Base-by-base conservation (phyloP, 1,140 invertebrate species). In the Pseudomyrmex cubaensis region DNA sequence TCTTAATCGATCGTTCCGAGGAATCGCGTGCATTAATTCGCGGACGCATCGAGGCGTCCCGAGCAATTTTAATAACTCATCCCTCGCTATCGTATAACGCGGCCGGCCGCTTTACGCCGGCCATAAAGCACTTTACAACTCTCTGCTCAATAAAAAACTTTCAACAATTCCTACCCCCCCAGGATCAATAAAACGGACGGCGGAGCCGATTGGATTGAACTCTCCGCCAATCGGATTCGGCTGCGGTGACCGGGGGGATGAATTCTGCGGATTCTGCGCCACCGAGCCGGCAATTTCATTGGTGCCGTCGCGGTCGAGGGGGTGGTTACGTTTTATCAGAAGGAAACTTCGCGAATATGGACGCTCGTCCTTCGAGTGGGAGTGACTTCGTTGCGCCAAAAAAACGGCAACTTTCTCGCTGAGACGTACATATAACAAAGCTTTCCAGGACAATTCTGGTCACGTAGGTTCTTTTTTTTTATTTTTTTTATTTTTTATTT, bases 91-190 rank as follows among this genome's bases (percentile, higher is more conserved):
- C 86, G 44, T 64, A 78, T 90, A 89, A 92, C 86, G 85, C 66
- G 73, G 85, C 67, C 76, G 84, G 83, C 84, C 83, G 87, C 89
- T 86, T 83, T 63, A 35, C 72, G 84, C 80, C 62, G 52, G 64
- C 86, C 89, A 69, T 92, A 91, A 92, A 92, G 87, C 89, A 91
- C 86, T 92, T 92, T 92, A 91, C 88, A 92, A 90, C 90, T 87
- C 90, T 87, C 48, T 78, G 22, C 66, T 83, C 83, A 86, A 90
- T 92, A 92, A 92, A 92, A 91, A 92, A 91, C 66, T 90, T 91
- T 89, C 72, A 90, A 90, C 86, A 90, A 89, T 90, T 87, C 64
- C 78, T n/a, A 35, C 5, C 0, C 69, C 64, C 25, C 62, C 56
- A 44, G 76, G 91, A 92, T 92, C 92, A 92, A 92, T 92, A 35